Conservation (phyloP, 2,888 invertebrate genomes). For the Furcula furcula region DNA sequence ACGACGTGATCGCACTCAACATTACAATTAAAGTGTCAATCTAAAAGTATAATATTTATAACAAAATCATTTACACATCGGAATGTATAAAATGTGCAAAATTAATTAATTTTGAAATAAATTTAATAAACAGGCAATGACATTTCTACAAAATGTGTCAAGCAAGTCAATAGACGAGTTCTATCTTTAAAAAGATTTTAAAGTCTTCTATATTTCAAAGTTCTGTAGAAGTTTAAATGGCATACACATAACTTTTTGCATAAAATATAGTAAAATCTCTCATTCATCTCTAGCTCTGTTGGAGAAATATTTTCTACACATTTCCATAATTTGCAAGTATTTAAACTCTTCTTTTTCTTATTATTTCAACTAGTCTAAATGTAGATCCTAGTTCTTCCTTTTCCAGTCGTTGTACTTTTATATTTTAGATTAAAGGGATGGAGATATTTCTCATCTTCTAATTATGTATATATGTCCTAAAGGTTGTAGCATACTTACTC, state of each 20-base stretch:
- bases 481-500: too few relatives aligned
- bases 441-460: too few relatives aligned
- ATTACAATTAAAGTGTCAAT: constrained; percentile 25
- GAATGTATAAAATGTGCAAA: constrained; percentile 14
- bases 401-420: too few relatives aligned
- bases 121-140: constrained; percentile 22
- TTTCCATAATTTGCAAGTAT: too few relatives aligned
- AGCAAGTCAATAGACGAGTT: constrained; percentile 2
- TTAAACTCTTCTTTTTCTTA: too few relatives aligned
- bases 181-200: constrained; percentile 10
- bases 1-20: constrained; percentile 26
- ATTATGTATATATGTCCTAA: too few relatives aligned
- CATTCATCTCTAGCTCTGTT: too few relatives aligned
- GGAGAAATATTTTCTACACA: too few relatives aligned
- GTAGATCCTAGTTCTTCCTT: too few relatives aligned
- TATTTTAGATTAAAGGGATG: too few relatives aligned
- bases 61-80: constrained; percentile 16
- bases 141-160: constrained; percentile 11
- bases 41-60: constrained; percentile 16
- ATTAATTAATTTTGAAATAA: constrained; percentile 28
- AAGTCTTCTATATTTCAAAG: constrained; percentile 5
- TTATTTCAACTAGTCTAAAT: too few relatives aligned
- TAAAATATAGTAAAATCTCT: too few relatives aligned
- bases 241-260: neutral
- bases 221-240: neutral